Evolutionary conservation across 2,888 invertebrate genomes (phyloP).

Genomic region (Teleogryllus oceanicus): DNA sequence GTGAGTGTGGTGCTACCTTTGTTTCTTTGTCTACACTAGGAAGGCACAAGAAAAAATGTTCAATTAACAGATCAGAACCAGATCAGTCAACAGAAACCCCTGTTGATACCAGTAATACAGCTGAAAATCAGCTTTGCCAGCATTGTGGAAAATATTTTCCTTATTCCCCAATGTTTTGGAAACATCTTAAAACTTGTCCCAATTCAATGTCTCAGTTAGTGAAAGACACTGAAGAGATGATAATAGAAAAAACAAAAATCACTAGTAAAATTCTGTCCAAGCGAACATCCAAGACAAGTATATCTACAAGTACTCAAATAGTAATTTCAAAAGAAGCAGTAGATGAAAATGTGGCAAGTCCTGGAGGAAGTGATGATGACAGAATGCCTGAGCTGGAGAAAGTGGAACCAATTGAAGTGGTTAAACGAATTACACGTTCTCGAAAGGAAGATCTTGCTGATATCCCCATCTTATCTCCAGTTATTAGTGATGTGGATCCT

Average conservation of each 20-base stretch:
- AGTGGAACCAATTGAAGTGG: slow-evolving; percentile 31
- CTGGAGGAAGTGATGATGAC: slow-evolving; percentile 29
- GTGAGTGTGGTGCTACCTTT: slow-evolving; percentile 36
- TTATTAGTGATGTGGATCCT: slow-evolving; percentile 4
- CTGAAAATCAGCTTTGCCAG: not conserved
- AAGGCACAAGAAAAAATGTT: slow-evolving; percentile 36
- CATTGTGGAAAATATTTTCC: slow-evolving; percentile 18
- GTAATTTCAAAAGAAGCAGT: not conserved
- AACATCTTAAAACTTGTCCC: not conserved
- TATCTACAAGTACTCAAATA: not conserved
- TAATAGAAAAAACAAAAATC: not conserved
- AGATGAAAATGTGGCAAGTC: slow-evolving; percentile 20
- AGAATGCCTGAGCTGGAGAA: slow-evolving; percentile 35
- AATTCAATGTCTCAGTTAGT: not conserved
- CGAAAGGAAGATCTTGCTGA: slow-evolving; percentile 26
- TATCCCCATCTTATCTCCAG: slow-evolving; percentile 30
- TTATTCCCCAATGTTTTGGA: not conserved
- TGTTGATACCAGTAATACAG: not conserved
- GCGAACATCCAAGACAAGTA: not conserved
- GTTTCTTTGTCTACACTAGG: slow-evolving; percentile 33
- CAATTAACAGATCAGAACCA: slow-evolving; percentile 21
- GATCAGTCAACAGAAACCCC: not conserved
- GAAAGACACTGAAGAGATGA: not conserved
- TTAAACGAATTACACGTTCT: slow-evolving; percentile 22
- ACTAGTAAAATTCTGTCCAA: not conserved